Evolutionary conservation across 2,888 invertebrate genomes (phyloP).

Genomic region (Glaucopsyche alexis): DNA sequence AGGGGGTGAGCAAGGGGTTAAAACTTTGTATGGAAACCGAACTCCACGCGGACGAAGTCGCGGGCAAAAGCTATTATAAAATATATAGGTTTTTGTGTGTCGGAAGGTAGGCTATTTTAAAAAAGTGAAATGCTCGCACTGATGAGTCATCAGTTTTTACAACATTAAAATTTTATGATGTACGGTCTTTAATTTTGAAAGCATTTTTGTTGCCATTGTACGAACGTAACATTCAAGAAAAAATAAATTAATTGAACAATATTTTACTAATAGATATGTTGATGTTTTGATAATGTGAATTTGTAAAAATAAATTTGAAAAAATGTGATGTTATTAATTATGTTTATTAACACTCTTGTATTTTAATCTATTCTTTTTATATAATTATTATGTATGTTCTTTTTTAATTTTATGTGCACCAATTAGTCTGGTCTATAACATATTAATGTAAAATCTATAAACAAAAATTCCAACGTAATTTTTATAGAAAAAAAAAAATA

Average conservation of each 20-base stretch:
- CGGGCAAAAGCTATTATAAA: too few species aligned
- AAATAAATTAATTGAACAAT: not conserved
- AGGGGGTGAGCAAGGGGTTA: too few species aligned
- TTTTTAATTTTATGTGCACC: constrained; percentile 1
- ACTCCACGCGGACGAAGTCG: too few species aligned
- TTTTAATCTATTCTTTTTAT: not conserved
- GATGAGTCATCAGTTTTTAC: too few species aligned
- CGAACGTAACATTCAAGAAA: not conserved
- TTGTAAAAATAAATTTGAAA: not conserved
- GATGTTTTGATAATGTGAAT: not conserved
- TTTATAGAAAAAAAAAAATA: too few species aligned
- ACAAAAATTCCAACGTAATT: too few species aligned
- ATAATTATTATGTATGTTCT: not conserved
- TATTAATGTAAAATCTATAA: not conserved
- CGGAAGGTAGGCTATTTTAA: too few species aligned
- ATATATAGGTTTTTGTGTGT: too few species aligned
- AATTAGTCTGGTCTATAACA: not conserved
- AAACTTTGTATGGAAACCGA: too few species aligned
- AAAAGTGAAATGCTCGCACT: too few species aligned
- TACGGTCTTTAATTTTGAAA: not conserved
- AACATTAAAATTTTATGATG: too few species aligned
- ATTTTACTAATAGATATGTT: not conserved
- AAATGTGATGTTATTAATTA: not conserved
- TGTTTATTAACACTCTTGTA: not conserved
- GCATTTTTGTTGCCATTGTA: not conserved